Evolutionary conservation across 2,797 vertebrate genomes (phyloP), one percentile per base, ranked within the genome.

Genomic region (Apogon talboti): DNA sequence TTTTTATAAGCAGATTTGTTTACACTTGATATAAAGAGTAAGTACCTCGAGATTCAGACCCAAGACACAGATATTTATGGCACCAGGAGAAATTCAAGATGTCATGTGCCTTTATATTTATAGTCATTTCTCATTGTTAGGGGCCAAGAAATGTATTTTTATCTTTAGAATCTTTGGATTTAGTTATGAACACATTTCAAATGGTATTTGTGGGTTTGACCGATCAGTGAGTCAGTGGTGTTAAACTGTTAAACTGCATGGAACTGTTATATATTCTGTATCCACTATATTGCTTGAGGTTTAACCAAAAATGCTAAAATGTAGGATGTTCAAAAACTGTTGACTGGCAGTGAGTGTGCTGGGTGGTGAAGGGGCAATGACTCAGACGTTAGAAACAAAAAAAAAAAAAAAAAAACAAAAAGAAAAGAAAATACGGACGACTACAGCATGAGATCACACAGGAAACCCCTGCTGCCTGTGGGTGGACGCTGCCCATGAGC

Each of bases 391-490:
- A 65, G 15, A 28, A 38, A 49, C 19, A 24, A 11, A 28, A 24
- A 30, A 8, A 38, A 49, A 11, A 13, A 3, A 28, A 7, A 49
- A 18, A 10, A 18, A n/a, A 21, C 21, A 46, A 35, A 8, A 9
- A 35, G 1, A 35, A 56, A 61, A 50, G 63, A 55, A 60, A 54
- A 75, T 69, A 69, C 46, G 61, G 18, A 41, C 12, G 19, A 63
- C 56, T 40, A 65, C 49, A 66, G 61, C 37, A 60, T 59, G 71
- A 76, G 54, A 66, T 67, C 53, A 69, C 52, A 82, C 45, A 75
- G 71, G 57, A 76, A 72, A 71, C 33, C 65, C 71, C 74, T 76
- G 74, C 63, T 76, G 71, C 47, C 62, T 64, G 77, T 65, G 60
- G 81, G 71, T 62, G 66, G 69, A 70, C 61, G 28, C 67, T 59